Conservation (phyloP, 2,797 vertebrate species). For the Aselliscus stoliczkanus region DNA sequence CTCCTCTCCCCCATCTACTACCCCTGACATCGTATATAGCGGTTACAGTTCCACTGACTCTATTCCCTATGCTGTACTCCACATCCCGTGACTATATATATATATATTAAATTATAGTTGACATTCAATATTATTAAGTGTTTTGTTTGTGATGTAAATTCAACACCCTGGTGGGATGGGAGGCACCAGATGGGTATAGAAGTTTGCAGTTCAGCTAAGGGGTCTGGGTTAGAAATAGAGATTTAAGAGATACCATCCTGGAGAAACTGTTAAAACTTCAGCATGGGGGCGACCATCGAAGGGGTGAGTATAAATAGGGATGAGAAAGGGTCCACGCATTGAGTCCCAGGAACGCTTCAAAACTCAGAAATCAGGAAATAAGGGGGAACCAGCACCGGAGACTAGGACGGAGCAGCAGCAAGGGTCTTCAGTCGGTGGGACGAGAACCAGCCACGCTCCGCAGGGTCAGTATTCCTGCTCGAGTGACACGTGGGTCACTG, state of each 20-base stretch:
- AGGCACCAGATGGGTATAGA: not conserved
- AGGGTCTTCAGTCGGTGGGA: not conserved
- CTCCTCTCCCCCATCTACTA: too few relatives aligned
- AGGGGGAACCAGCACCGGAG: not conserved
- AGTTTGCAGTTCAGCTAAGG: not conserved
- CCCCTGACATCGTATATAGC: too few relatives aligned
- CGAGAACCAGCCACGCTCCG: too few relatives aligned
- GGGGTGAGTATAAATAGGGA: too few relatives aligned
- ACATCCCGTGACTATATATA: too few relatives aligned
- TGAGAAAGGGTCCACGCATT: not conserved
- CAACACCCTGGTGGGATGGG: not conserved
- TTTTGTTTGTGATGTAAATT: not conserved
- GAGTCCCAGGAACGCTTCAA: too few relatives aligned
- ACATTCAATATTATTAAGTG: not conserved
- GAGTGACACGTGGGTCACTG: accelerated
- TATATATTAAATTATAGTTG: too few relatives aligned
- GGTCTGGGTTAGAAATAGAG: not conserved
- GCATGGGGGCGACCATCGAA: not conserved
- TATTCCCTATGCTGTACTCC: too few relatives aligned
- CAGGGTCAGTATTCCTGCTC: accelerated
- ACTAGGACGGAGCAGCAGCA: too few relatives aligned
- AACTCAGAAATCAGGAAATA: not conserved
- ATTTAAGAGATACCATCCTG: not conserved
- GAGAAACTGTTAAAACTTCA: not conserved
- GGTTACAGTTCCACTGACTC: too few relatives aligned